These are phyloP conservation scores for Mus spicilegus DNA, from an alignment of 2,113 vertebrate species.

Conservation along the genomic window DNA sequence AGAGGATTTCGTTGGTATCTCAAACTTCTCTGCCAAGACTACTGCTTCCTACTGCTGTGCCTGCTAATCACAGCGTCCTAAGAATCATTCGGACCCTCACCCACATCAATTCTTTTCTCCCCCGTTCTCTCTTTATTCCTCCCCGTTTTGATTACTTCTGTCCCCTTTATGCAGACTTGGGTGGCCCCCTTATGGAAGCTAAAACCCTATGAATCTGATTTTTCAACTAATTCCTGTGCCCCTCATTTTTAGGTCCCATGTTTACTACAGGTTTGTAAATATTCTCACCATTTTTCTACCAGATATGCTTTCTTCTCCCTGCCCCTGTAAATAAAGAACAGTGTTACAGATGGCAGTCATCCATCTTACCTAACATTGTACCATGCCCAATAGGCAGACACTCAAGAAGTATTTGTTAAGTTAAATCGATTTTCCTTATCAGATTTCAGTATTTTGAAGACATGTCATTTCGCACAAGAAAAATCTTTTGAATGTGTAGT, in stretches of 20 bases:
- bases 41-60: neutral
- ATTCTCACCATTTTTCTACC: neutral
- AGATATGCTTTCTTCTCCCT: neutral
- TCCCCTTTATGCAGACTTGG: neutral
- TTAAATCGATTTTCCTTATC: slow-evolving; percentile 42
- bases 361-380: neutral
- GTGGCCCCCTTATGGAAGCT: neutral
- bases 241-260: neutral
- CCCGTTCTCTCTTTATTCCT: neutral
- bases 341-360: neutral
- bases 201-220: neutral
- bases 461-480: neutral
- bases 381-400: neutral
- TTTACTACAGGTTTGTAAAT: neutral
- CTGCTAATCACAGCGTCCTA: neutral
- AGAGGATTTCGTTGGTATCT: neutral
- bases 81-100: neutral
- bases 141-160: neutral
- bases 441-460: neutral
- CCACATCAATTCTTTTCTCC: neutral
- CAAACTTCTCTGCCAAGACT: neutral
- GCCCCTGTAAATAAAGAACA: rapidly evolving
- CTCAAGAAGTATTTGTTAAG: slow-evolving; percentile 9
- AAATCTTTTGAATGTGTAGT: slow-evolving; percentile 53
- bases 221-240: neutral